Percentiles rank a stretch among this genome's conserved stretches.
Conservation (phyloP, 2,113 vertebrate species). For the Heterotis niloticus region DNA sequence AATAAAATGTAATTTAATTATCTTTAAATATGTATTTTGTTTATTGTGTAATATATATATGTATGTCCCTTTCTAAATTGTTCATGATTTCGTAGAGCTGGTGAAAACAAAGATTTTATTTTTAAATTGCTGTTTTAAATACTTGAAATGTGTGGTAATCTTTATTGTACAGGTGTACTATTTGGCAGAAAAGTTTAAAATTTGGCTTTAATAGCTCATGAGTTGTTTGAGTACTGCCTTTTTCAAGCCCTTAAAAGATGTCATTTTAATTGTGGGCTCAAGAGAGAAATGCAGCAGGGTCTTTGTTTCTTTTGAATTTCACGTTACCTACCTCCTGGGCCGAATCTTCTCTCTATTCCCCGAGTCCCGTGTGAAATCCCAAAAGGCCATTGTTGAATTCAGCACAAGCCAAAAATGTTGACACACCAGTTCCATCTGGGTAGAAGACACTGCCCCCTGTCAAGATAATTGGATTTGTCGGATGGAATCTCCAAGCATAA, state of each 20-base stretch:
- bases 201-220: not conserved
- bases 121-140: constrained; percentile 44
- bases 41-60: constrained; percentile 42
- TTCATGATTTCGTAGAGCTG: constrained; percentile 21
- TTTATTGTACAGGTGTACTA: constrained; percentile 34
- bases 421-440: not conserved
- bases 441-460: not conserved
- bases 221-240: not conserved
- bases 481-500: not conserved
- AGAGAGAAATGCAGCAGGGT: not conserved
- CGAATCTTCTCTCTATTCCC: not conserved
- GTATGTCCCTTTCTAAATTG: constrained; percentile 30
- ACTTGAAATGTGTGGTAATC: constrained; percentile 54
- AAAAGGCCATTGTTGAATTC: constrained; percentile 9
- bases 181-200: constrained; percentile 44
- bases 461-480: not conserved
- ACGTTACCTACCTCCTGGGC: constrained; percentile 19
- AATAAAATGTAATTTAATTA: constrained; percentile 57
- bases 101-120: constrained; percentile 47
- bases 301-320: constrained; percentile 5
- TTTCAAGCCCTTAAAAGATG: not conserved
- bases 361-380: constrained; percentile 8
- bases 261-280: not conserved
- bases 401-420: constrained; percentile 24
- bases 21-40: constrained; percentile 46